Evolutionary conservation across 2,113 vertebrate genomes (phyloP).

Genomic region (Cisticola juncidis): DNA sequence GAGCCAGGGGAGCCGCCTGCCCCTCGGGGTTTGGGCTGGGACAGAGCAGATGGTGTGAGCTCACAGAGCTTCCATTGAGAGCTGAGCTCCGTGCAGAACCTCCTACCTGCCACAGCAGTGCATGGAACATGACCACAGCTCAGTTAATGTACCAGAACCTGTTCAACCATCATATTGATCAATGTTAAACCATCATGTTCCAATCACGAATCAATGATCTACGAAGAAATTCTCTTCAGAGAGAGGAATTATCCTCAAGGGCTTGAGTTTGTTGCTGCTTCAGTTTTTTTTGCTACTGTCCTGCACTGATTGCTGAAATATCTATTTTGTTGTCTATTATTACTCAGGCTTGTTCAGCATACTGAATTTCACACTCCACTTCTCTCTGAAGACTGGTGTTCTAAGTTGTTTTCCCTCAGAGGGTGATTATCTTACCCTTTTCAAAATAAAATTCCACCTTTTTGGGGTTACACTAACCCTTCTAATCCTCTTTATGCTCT

Average conservation of each 20-base stretch:
- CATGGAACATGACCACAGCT: not conserved
- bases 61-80: not conserved
- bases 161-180: not conserved
- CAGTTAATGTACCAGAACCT: not conserved
- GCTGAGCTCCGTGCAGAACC: not conserved
- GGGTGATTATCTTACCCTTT: not conserved
- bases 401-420: conserved; percentile 4
- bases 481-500: not conserved
- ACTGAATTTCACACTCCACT: conserved; percentile 21
- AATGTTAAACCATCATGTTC: not conserved
- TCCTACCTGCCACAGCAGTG: not conserved
- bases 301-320: not conserved
- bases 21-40: not conserved
- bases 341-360: conserved; percentile 12
- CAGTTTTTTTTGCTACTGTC: not conserved
- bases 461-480: not conserved
- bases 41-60: not conserved
- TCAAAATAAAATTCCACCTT: not conserved
- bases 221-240: not conserved
- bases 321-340: not conserved
- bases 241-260: not conserved
- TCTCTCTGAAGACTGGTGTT: conserved; percentile 4
- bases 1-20: not conserved
- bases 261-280: not conserved
- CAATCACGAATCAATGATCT: not conserved